Evolutionary conservation across 2,113 vertebrate genomes (phyloP).

Genomic region (Guaruba guarouba): DNA sequence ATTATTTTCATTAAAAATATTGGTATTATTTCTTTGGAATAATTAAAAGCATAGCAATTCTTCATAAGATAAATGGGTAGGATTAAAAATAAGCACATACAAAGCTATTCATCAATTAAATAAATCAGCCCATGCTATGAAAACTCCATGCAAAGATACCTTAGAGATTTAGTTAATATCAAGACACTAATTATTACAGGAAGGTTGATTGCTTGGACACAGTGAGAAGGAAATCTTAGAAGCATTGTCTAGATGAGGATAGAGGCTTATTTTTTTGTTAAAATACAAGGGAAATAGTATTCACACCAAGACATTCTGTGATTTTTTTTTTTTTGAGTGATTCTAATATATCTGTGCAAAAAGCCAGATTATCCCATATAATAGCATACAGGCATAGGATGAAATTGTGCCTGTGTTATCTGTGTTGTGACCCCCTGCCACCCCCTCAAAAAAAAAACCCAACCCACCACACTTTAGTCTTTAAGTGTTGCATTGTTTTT

Average conservation of each 20-base stretch:
- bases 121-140: constrained; percentile 35
- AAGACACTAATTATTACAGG: constrained; percentile 7
- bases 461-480: background rate
- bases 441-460: fast-evolving
- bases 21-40: constrained; percentile 36
- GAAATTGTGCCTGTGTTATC: background rate
- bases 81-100: constrained; percentile 62
- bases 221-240: background rate
- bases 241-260: background rate
- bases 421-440: fast-evolving
- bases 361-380: background rate
- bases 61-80: constrained; percentile 48
- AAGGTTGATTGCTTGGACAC: background rate
- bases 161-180: constrained; percentile 45
- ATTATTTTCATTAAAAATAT: constrained; percentile 51
- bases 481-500: background rate
- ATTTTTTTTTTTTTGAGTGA: background rate
- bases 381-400: background rate
- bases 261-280: background rate
- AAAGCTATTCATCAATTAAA: constrained; percentile 59
- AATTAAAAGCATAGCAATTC: constrained; percentile 48
- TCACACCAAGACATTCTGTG: background rate
- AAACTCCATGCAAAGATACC: constrained; percentile 22
- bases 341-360: background rate
- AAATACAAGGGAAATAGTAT: background rate